A percentile compares a stretch with the other conserved stretches of the same genome.
Evolutionary conservation across 2,888 invertebrate genomes (phyloP).

Genomic region (Synanthedon vespiformis): DNA sequence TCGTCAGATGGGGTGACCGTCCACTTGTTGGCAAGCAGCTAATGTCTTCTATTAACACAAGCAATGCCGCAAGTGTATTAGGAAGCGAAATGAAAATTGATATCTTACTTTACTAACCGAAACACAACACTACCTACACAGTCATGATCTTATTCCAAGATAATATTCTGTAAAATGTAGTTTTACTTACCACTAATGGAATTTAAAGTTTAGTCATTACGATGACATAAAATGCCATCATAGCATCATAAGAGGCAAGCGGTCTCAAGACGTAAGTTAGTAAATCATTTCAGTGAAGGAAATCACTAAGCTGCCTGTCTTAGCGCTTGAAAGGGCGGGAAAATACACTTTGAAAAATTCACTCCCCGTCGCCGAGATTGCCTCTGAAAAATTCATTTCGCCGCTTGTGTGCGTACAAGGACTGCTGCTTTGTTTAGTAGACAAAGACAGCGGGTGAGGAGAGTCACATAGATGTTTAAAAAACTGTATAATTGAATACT

Average conservation of each 20-base stretch:
- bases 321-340: slow-evolving; percentile 6
- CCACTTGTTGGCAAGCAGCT: too few relatives aligned
- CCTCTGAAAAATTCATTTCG: background rate
- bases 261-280: slow-evolving; percentile 23
- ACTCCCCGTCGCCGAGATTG: background rate
- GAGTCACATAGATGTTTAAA: too few relatives aligned
- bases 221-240: slow-evolving; percentile 32
- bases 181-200: background rate
- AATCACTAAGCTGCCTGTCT: slow-evolving; percentile 31
- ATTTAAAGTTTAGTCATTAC: slow-evolving; percentile 15
- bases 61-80: too few relatives aligned
- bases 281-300: slow-evolving; percentile 30
- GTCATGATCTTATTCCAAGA: too few relatives aligned
- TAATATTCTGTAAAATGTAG: background rate
- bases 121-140: too few relatives aligned
- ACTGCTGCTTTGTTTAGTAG: background rate
- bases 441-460: background rate
- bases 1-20: too few relatives aligned
- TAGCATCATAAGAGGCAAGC: slow-evolving; percentile 15
- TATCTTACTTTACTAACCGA: too few relatives aligned
- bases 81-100: too few relatives aligned
- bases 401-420: background rate
- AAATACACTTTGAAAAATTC: background rate
- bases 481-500: too few relatives aligned
- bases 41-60: too few relatives aligned